Percentiles rank a stretch among this genome's conserved stretches.
Conservation (phyloP, 2,888 invertebrate genomes). For the Allygus modestus region DNA sequence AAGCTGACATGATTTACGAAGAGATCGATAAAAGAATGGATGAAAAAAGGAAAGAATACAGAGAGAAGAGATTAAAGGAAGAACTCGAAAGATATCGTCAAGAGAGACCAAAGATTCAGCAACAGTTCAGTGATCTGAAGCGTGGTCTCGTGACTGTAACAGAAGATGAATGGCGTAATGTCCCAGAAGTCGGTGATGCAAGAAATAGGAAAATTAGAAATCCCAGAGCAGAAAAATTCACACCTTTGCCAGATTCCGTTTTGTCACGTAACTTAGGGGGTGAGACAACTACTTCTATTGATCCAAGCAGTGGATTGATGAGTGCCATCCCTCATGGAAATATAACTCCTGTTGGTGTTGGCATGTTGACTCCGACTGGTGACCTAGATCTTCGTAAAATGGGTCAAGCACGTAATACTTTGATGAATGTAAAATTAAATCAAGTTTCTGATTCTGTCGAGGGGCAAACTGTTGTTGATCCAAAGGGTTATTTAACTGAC, state of each 20-base stretch:
- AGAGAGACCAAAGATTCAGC: constrained; percentile 99
- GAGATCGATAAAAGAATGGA: constrained; percentile 99
- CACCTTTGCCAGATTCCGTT: constrained; percentile 98
- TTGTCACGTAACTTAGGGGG: constrained; percentile 91
- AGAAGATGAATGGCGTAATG: constrained; percentile 96
- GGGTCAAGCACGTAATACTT: constrained; percentile 98
- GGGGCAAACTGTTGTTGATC: constrained; percentile 99
- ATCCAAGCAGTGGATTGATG: constrained; percentile 90
- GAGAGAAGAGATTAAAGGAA: constrained; percentile 91
- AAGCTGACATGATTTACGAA: constrained; percentile 99
- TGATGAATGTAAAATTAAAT: constrained; percentile 99
- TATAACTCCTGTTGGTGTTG: constrained; percentile 81
- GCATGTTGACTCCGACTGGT: constrained; percentile 86
- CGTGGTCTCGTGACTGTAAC: constrained; percentile 89
- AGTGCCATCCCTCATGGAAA: constrained; percentile 91
- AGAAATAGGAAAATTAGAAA: constrained; percentile 97
- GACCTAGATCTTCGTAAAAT: constrained; percentile 99
- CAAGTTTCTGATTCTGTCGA: constrained; percentile 98
- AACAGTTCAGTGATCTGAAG: constrained; percentile 99
- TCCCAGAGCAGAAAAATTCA: constrained; percentile 96
- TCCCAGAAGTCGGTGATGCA: constrained; percentile 99
- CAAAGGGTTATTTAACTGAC: constrained; percentile 99
- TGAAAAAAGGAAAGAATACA: constrained; percentile 97
- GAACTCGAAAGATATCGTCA: constrained; percentile 98
- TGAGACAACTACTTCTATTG: constrained; percentile 86